Evolutionary conservation across 2,113 vertebrate genomes (phyloP).

Genomic region (Zosterops hypoxanthus): DNA sequence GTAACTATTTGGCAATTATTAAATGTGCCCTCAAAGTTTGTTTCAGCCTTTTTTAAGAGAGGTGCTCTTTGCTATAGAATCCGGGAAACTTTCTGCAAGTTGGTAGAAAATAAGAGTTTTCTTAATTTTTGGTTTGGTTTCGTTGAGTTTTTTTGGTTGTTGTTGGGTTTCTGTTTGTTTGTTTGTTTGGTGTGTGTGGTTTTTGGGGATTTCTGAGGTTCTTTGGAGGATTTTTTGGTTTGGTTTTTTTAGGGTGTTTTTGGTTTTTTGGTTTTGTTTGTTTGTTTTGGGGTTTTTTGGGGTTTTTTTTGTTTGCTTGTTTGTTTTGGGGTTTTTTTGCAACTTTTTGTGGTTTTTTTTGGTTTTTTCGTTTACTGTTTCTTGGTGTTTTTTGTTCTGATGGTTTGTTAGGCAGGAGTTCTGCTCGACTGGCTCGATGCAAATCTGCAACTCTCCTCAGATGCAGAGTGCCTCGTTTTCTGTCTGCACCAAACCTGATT

Average conservation of each 20-base stretch:
- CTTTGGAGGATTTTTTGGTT: too few species aligned
- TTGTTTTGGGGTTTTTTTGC: too few species aligned
- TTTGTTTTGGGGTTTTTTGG: too few species aligned
- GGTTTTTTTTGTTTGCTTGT: too few species aligned
- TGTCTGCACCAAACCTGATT: conserved; percentile 23
- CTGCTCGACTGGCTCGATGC: not conserved
- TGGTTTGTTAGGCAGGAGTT: conserved; percentile 26
- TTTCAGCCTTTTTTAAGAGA: not conserved
- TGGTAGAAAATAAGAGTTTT: not conserved
- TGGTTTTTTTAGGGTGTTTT: too few species aligned
- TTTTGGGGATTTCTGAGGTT: too few species aligned
- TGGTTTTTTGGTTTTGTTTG: not conserved
- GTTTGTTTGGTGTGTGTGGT: too few species aligned
- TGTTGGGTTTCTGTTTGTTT: too few species aligned
- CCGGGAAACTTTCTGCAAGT: not conserved
- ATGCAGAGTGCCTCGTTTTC: not conserved
- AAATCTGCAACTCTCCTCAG: not conserved
- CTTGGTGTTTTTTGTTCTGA: not conserved
- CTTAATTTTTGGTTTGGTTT: not conserved
- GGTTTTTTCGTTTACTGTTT: not conserved
- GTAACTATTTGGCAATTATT: not conserved
- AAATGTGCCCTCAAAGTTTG: not conserved
- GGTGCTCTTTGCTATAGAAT: not conserved
- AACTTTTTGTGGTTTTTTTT: too few species aligned
- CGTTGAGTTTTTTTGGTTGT: not conserved